These are phyloP conservation scores for Mamestra brassicae DNA, from an alignment of 2,888 invertebrate genomes.

Conservation along the genomic window DNA sequence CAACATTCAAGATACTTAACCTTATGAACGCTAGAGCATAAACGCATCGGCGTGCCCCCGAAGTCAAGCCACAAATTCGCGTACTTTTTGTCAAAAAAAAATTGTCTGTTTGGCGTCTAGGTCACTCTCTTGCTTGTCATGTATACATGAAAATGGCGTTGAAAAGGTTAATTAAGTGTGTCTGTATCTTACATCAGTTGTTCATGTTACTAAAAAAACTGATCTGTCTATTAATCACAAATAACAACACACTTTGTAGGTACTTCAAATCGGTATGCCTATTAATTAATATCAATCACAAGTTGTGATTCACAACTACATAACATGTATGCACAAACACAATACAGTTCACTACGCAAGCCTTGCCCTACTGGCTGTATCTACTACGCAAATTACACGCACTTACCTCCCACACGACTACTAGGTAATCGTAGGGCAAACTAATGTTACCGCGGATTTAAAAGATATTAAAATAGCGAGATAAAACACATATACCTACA, in stretches of 20 bases:
- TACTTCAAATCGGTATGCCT: neutral
- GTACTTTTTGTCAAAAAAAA: no score
- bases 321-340: no score
- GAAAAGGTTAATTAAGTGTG: neutral
- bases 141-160: no score
- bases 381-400: neutral
- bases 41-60: no score
- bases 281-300: neutral
- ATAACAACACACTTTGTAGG: neutral
- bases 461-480: neutral
- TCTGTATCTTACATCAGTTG: neutral
- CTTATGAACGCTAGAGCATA: no score
- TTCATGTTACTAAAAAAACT: neutral
- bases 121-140: no score
- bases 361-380: neutral
- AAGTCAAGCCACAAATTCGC: no score
- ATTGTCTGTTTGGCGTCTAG: no score
- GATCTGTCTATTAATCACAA: neutral
- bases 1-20: no score
- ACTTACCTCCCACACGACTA: conserved; percentile 1
- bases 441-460: neutral
- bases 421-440: neutral
- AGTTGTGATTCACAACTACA: neutral
- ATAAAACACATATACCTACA: neutral
- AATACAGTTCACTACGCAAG: neutral